phyloP scores from a whole-genome alignment of 2,797 vertebrate genomes.

The Limosa lapponica region DNA sequence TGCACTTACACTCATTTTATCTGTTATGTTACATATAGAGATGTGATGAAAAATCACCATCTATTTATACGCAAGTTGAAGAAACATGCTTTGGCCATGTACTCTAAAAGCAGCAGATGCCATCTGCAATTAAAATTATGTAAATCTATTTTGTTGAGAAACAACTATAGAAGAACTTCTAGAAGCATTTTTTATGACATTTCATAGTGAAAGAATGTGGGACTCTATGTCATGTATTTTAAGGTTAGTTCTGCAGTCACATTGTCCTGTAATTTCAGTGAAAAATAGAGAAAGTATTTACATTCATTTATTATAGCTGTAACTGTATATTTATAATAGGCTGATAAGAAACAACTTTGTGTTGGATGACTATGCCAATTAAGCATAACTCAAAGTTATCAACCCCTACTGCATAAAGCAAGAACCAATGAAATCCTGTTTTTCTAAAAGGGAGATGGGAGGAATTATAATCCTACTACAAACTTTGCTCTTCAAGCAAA shows the following conservation, averaged over 20 bases:
- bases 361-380: not conserved
- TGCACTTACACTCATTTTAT: not conserved
- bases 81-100: not conserved
- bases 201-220: not conserved
- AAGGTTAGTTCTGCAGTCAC: not conserved
- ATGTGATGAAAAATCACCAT: not conserved
- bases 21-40: not conserved
- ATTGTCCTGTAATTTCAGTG: not conserved
- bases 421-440: not conserved
- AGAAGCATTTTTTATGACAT: not conserved
- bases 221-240: not conserved
- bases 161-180: not conserved
- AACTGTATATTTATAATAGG: not conserved
- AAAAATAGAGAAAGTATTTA: not conserved
- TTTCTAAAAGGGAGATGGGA: not conserved
- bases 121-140: slow-evolving; percentile 19
- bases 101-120: slow-evolving; percentile 23
- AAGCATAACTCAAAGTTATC: not conserved
- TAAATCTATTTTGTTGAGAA: not conserved
- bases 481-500: not conserved
- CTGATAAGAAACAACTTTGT: not conserved
- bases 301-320: not conserved
- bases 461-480: not conserved
- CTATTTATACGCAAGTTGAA: slow-evolving; percentile 47
- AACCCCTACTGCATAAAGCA: not conserved